phyloP scores from a whole-genome alignment of 2,113 vertebrate species.

The Nanger granti region DNA sequence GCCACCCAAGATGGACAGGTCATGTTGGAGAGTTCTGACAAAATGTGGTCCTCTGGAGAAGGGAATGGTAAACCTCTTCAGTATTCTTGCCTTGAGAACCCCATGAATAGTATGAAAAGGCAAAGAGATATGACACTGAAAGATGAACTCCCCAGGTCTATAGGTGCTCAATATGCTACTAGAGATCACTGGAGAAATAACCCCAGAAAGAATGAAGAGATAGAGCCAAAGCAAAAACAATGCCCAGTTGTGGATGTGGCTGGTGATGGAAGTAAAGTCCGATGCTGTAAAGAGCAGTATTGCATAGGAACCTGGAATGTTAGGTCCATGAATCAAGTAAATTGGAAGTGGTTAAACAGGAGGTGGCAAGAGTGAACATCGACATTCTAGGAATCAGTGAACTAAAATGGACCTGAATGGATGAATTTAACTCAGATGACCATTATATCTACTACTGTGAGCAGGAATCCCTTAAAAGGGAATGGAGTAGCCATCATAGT shows the following conservation, averaged over 20 bases:
- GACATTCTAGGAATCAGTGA: background rate
- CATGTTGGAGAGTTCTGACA: background rate
- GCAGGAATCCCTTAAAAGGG: background rate
- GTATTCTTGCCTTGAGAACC: background rate
- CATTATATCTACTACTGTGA: background rate
- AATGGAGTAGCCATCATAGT: background rate
- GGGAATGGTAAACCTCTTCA: background rate
- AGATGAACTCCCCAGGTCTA: background rate
- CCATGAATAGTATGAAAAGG: background rate
- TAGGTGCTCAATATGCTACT: background rate
- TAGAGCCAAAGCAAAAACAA: background rate
- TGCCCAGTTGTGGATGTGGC: background rate
- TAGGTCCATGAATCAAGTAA: background rate
- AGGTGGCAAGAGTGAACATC: background rate
- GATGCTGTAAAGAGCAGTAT: background rate
- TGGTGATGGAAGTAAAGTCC: background rate
- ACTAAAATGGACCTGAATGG: background rate
- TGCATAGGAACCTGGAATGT: background rate
- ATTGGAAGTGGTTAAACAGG: background rate
- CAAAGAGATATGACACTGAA: background rate
- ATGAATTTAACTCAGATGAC: background rate
- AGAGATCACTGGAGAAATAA: background rate
- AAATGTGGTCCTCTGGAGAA: background rate
- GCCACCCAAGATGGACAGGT: background rate
- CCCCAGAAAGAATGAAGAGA: background rate